phyloP scores from a whole-genome alignment of 2,797 vertebrate species.

The Clamator glandarius region DNA sequence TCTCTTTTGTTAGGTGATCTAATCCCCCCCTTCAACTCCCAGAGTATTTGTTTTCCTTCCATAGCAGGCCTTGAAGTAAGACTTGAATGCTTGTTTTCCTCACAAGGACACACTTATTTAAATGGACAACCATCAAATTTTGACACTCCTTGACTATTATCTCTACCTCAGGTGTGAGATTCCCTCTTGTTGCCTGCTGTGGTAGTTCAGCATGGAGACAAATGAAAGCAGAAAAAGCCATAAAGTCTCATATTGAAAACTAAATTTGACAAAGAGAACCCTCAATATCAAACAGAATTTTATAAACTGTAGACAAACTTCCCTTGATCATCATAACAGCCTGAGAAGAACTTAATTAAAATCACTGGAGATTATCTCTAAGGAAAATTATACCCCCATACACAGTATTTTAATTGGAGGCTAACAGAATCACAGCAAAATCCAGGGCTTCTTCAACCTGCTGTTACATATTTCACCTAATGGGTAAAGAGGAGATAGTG shows the following conservation, averaged over 20 bases:
- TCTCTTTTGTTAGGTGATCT: background rate
- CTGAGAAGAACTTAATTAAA: slow-evolving; percentile 11
- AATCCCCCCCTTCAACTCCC: background rate
- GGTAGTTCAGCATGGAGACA: background rate
- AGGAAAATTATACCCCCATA: background rate
- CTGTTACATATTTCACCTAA: background rate
- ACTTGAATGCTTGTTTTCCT: background rate
- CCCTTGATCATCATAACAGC: background rate
- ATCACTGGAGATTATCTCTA: background rate
- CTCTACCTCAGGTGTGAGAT: background rate
- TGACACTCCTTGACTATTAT: background rate
- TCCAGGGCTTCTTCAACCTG: background rate
- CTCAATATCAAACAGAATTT: slow-evolving; percentile 27
- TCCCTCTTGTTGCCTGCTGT: background rate
- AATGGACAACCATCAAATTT: background rate
- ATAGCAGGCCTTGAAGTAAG: background rate
- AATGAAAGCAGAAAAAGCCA: background rate
- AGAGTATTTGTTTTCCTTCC: background rate
- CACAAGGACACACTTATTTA: background rate
- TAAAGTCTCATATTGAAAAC: background rate
- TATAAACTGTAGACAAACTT: slow-evolving; percentile 8
- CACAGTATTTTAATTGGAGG: background rate
- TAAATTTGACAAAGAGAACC: background rate
- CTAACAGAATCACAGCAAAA: background rate
- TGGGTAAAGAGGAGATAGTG: background rate